phyloP scores from a whole-genome alignment of 2,113 vertebrate species.

The Aegithalos caudatus region DNA sequence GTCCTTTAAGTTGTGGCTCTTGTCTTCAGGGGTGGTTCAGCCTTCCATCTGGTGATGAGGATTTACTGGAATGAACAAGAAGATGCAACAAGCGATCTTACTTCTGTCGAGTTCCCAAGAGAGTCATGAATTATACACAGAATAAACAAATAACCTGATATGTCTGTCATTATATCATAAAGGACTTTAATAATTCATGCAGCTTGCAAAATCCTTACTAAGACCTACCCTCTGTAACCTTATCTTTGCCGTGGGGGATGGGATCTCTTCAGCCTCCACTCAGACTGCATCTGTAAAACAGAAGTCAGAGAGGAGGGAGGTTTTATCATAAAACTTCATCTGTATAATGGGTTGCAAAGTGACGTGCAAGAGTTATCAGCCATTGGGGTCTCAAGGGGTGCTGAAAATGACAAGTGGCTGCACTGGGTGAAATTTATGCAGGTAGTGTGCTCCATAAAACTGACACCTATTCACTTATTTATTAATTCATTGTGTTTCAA shows the following conservation, averaged over 20 bases:
- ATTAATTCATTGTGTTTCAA: constrained; percentile 49
- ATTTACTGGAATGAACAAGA: constrained; percentile 65
- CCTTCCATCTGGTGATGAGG: not conserved
- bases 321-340: constrained; percentile 26
- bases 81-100: not conserved
- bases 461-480: constrained; percentile 37
- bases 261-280: not conserved
- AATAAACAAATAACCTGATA: constrained; percentile 71
- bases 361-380: not conserved
- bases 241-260: not conserved
- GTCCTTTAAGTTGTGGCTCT: not conserved
- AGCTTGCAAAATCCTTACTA: constrained; percentile 45
- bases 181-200: constrained; percentile 76
- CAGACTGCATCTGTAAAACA: not conserved
- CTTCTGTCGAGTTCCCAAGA: constrained; percentile 40
- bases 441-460: constrained; percentile 14
- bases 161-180: constrained; percentile 71
- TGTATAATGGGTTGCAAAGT: constrained; percentile 18
- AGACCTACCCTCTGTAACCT: constrained; percentile 41
- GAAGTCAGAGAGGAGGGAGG: not conserved
- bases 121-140: constrained; percentile 74
- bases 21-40: not conserved
- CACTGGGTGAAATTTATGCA: constrained; percentile 19
- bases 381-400: not conserved
- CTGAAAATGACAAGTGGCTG: constrained; percentile 26